phyloP scores from a whole-genome alignment of 2,888 invertebrate genomes.

The Andrena fulva region DNA sequence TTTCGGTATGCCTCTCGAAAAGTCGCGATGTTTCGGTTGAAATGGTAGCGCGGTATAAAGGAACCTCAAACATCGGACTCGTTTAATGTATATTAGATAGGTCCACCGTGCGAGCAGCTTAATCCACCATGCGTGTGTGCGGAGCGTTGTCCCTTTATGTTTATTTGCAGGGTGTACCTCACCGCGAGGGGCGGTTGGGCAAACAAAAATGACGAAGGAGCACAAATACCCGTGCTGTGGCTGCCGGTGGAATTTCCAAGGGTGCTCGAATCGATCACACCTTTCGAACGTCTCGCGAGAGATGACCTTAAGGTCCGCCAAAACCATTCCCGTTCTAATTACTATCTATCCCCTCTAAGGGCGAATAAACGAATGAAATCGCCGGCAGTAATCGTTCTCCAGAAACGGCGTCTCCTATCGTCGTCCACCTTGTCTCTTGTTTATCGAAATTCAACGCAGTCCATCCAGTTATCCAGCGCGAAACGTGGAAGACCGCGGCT shows the following conservation, averaged over 20 bases:
- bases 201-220: conserved; percentile 16
- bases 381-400: too few relatives aligned
- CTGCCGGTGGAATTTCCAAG: background rate
- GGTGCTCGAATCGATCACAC: background rate
- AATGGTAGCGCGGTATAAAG: too few relatives aligned
- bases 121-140: background rate
- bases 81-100: background rate
- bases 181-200: conserved; percentile 3
- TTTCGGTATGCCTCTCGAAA: too few relatives aligned
- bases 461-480: background rate
- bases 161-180: background rate
- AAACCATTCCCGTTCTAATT: too few relatives aligned
- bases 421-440: background rate
- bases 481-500: conserved; percentile 11
- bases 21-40: too few relatives aligned
- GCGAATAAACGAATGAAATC: too few relatives aligned
- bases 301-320: too few relatives aligned
- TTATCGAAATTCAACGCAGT: conserved; percentile 3
- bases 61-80: too few relatives aligned
- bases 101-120: background rate
- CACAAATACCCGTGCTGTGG: background rate
- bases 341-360: too few relatives aligned
- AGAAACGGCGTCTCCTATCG: too few relatives aligned
- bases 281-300: too few relatives aligned
- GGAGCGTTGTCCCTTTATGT: conserved; percentile 8